Conservation (phyloP, 1,140 invertebrate genomes). For the Polyergus mexicanus region DNA sequence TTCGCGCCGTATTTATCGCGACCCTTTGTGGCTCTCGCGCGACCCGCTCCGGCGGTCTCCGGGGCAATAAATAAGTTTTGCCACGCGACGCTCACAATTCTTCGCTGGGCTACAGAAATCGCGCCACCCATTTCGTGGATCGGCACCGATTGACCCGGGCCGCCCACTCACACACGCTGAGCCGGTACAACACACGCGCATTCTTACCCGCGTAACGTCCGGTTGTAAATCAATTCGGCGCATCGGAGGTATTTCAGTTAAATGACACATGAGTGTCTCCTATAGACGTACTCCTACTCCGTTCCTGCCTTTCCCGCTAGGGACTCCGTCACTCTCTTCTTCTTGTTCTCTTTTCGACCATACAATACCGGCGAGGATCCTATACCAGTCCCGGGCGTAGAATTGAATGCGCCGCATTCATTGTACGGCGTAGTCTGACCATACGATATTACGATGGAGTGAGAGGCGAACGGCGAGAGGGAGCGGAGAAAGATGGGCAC, state of each 20-base stretch:
- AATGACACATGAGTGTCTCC: conserved; percentile 83
- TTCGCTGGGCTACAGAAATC: conserved; percentile 70
- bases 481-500: conserved; percentile 52
- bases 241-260: conserved; percentile 85
- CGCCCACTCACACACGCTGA: conserved; percentile 42
- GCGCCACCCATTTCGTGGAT: conserved; percentile 69
- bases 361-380: conserved; percentile 55
- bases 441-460: conserved; percentile 79
- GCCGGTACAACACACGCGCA: not conserved
- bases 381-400: conserved; percentile 64
- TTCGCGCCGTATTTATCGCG: conserved; percentile 65
- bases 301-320: conserved; percentile 6
- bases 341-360: conserved; percentile 60
- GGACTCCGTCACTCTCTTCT: conserved; percentile 35
- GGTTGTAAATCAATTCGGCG: conserved; percentile 84
- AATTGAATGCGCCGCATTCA: conserved; percentile 83
- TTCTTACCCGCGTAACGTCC: conserved; percentile 45
- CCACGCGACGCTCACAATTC: conserved; percentile 82
- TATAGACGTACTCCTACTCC: conserved; percentile 63
- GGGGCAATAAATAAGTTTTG: conserved; percentile 83
- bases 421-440: conserved; percentile 82
- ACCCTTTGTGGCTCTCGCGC: conserved; percentile 44
- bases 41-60: conserved; percentile 60
- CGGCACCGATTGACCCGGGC: conserved; percentile 54
- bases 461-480: conserved; percentile 25